Percentiles rank a stretch among this genome's conserved stretches.
Evolutionary conservation across 2,797 vertebrate species (phyloP).

Genomic region (Poecilia picta): DNA sequence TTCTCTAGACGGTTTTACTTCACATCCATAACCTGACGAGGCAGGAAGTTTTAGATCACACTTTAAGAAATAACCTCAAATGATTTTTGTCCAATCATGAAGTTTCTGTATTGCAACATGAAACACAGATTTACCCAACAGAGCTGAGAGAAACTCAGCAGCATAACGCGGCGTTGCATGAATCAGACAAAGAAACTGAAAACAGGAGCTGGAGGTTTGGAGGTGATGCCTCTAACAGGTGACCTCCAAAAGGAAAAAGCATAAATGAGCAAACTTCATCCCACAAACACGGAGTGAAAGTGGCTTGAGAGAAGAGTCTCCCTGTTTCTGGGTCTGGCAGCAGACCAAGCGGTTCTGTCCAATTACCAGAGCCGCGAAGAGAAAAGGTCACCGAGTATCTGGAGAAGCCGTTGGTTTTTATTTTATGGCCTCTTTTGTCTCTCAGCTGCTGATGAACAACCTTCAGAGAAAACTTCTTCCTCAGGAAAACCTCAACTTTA

Average conservation of each 20-base stretch:
- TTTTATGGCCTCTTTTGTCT: background rate
- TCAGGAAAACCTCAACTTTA: background rate
- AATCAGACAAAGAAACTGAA: background rate
- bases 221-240: background rate
- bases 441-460: background rate
- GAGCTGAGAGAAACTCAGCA: background rate
- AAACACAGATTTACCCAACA: background rate
- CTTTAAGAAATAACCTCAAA: background rate
- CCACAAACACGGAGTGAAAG: background rate
- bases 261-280: background rate
- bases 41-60: background rate
- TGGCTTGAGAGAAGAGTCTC: background rate
- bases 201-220: background rate
- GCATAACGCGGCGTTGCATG: background rate
- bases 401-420: background rate
- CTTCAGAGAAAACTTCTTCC: background rate
- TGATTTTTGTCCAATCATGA: background rate
- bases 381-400: conserved; percentile 1
- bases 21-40: background rate
- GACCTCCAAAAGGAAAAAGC: background rate
- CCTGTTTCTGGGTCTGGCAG: conserved; percentile 1
- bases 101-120: background rate
- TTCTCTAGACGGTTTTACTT: background rate
- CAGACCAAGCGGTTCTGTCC: background rate
- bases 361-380: background rate